Conservation (phyloP, 2,113 vertebrate species). For the Leiothrix lutea region DNA sequence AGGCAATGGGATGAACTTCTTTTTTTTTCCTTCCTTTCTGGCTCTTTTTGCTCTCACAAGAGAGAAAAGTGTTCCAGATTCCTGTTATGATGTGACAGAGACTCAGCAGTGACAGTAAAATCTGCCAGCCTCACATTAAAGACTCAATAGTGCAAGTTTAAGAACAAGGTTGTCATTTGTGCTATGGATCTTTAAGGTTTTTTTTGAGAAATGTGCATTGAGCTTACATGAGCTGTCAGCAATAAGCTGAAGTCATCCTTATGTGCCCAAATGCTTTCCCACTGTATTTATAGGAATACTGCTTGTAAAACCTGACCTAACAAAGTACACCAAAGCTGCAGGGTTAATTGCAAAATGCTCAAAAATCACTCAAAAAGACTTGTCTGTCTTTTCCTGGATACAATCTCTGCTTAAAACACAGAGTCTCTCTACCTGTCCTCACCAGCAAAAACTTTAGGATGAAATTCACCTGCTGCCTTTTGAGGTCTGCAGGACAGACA, state of each 20-base stretch:
- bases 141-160: background rate
- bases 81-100: background rate
- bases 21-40: background rate
- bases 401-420: background rate
- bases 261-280: background rate
- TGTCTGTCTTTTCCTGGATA: background rate
- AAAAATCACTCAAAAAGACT: background rate
- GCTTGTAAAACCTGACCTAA: background rate
- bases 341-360: background rate
- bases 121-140: background rate
- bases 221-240: background rate
- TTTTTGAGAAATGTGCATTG: background rate
- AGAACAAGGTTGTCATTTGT: background rate
- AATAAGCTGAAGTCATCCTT: background rate
- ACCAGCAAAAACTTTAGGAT: background rate
- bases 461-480: background rate
- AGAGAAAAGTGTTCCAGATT: background rate
- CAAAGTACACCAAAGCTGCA: background rate
- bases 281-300: background rate
- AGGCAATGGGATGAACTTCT: background rate
- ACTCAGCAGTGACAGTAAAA: background rate
- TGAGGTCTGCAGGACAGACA: background rate
- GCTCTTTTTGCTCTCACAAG: background rate
- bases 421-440: fast-evolving
- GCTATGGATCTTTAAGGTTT: background rate